Conservation (phyloP, 2,797 vertebrate genomes). For the Pelobates cultripes region DNA sequence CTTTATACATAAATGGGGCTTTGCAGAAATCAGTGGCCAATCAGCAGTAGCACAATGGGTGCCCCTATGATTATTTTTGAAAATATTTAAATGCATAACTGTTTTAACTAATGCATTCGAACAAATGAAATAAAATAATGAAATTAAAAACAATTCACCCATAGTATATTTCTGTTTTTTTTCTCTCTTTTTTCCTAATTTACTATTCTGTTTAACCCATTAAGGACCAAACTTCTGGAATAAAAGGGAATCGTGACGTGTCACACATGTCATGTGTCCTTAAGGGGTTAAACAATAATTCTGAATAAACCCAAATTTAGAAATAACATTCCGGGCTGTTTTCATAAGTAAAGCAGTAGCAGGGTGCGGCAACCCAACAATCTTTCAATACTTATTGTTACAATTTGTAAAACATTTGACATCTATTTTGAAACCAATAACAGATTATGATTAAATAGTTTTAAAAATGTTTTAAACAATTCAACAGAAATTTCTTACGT, state of each 20-base stretch:
- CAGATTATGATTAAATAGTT: too few species aligned
- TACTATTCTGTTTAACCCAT: too few species aligned
- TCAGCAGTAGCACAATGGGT: constrained; percentile 21
- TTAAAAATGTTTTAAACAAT: too few species aligned
- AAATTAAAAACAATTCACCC: not conserved
- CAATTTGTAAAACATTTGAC: not conserved
- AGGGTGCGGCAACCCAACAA: not conserved
- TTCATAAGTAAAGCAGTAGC: not conserved
- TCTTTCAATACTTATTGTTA: not conserved
- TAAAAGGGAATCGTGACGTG: too few species aligned
- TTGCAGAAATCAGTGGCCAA: constrained; percentile 21
- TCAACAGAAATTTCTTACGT: too few species aligned
- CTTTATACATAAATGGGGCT: not conserved
- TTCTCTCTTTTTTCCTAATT: too few species aligned
- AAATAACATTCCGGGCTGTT: not conserved
- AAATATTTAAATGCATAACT: too few species aligned
- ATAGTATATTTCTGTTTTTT: too few species aligned
- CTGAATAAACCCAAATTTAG: too few species aligned
- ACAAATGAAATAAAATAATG: not conserved
- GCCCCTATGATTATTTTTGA: not conserved
- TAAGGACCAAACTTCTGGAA: too few species aligned
- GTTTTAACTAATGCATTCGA: not conserved
- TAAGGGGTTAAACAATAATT: too few species aligned
- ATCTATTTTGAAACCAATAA: not conserved
- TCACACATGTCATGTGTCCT: too few species aligned